Base-by-base conservation (phyloP, 2,888 invertebrate species). In the Tiphia femorata region DNA sequence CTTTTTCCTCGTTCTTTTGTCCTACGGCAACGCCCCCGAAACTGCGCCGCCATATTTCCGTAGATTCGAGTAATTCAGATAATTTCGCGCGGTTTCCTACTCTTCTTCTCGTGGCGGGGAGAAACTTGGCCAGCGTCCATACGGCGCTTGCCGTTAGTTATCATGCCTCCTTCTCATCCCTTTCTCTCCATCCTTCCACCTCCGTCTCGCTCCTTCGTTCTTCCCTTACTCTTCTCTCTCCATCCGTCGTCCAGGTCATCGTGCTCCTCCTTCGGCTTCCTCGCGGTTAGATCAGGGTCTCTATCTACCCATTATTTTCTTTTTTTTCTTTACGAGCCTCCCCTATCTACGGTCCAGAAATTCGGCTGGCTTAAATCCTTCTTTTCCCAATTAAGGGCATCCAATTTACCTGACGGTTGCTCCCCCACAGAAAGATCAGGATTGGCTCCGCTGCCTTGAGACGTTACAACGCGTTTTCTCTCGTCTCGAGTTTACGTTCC, bases 101-200 rank as follows among this genome's bases (percentile, higher is more conserved):
- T 43, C 38, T 61, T 62, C 58, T 51, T 58, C 46, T 49, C 44
- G 43, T 64, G 58, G 53, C 43, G 25, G 30, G 42, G 55, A 53
- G 60, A 57, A 67, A 70, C 56, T 73, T 80, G 80, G 79, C 78
- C 47, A 50, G 49, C 54, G 47, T 69, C 77, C 80, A 79, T 78
- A 72, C 69, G 68, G 68, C 65, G 41, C 63, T 61, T n/a, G 62
- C 74, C 75, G 79, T 80, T 79, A 80, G 80, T 80, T 80, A 80
- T 76, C 65, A 67, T 66, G 65, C 61, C 49, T 56, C 58, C 53
- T 62, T 55, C 52, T 49, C n/a, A n/a, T n/a, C n/a, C n/a, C n/a
- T n/a, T n/a, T n/a, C n/a, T n/a, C n/a, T 16, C 27, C 44, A 47
- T 49, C 14, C 21, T 16, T 29, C 42, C 49, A 42, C 47, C 47